phyloP scores from a whole-genome alignment of 2,888 invertebrate species.

The Salticus scenicus region DNA sequence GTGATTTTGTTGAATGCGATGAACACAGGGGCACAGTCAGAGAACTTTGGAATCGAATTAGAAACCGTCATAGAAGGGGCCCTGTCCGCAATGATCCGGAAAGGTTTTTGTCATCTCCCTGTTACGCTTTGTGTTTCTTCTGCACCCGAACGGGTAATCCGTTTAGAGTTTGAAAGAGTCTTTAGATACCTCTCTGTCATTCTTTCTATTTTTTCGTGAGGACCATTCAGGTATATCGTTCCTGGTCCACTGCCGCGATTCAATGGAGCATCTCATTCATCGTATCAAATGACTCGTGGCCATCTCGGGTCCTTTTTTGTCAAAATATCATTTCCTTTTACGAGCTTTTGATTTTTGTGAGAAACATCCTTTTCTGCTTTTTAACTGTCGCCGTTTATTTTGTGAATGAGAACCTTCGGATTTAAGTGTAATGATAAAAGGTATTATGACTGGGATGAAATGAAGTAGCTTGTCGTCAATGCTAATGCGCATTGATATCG shows the following conservation, averaged over 20 bases:
- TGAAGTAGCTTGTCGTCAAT: neutral
- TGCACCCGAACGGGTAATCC: constrained; percentile 42
- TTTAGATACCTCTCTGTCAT: constrained; percentile 37
- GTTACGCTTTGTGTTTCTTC: constrained; percentile 53
- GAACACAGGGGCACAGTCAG: neutral
- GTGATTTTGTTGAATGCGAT: constrained; percentile 2
- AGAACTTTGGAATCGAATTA: constrained; percentile 30
- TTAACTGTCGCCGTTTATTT: constrained; percentile 61
- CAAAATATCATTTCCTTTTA: constrained; percentile 30
- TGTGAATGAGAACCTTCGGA: constrained; percentile 9
- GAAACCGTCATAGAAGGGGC: constrained; percentile 52
- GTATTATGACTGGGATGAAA: constrained; percentile 1
- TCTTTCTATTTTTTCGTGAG: constrained; percentile 13
- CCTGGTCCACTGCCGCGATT: constrained; percentile 12
- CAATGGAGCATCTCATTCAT: constrained; percentile 24
- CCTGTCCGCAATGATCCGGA: constrained; percentile 46
- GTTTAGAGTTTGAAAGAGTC: constrained; percentile 44
- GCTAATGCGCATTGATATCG: neutral
- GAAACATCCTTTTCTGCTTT: constrained; percentile 33
- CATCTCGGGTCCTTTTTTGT: constrained; percentile 17
- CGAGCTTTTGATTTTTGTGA: constrained; percentile 19
- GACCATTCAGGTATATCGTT: constrained; percentile 35
- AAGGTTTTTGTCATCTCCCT: constrained; percentile 60
- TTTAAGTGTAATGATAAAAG: neutral
- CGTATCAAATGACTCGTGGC: constrained; percentile 43